These are phyloP conservation scores for Aplysina aerophoba DNA, from an alignment of 37 sponge, comb jelly and placozoan species.

Conservation along the genomic window DNA sequence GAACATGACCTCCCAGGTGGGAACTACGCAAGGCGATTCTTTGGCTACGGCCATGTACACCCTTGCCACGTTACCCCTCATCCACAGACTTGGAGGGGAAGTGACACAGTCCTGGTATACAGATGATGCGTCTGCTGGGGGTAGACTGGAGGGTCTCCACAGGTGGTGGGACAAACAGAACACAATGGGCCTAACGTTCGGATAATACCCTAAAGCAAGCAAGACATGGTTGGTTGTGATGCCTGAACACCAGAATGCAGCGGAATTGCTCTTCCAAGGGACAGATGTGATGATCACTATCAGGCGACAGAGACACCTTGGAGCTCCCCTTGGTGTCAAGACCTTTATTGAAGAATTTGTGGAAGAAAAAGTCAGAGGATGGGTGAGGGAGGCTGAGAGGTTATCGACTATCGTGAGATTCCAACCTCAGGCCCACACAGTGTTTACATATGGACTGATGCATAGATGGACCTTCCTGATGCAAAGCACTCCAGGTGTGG, in stretches of 20 bases:
- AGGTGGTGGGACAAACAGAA: constrained; percentile 27
- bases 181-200: background rate
- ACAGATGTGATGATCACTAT: constrained; percentile 13
- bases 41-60: constrained; percentile 39
- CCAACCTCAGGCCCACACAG: constrained; percentile 34
- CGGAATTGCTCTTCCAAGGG: constrained; percentile 24
- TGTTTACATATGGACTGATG: constrained; percentile 3
- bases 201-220: constrained; percentile 30
- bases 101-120: constrained; percentile 39
- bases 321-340: background rate
- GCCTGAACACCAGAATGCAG: constrained; percentile 30
- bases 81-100: background rate
- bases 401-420: background rate
- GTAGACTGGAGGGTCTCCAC: background rate
- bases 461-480: constrained; percentile 14
- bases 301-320: constrained; percentile 8
- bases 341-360: constrained; percentile 10
- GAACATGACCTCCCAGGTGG: constrained; percentile 15
- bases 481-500: constrained; percentile 9
- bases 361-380: background rate
- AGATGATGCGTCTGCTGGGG: constrained; percentile 30
- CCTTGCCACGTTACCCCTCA: constrained; percentile 26
- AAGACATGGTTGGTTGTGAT: constrained; percentile 39
- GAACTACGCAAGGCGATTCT: constrained; percentile 31
- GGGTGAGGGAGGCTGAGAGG: constrained; percentile 11